Evolutionary conservation across 2,797 vertebrate genomes (phyloP).

Genomic region (Lycodopsis pacificus): DNA sequence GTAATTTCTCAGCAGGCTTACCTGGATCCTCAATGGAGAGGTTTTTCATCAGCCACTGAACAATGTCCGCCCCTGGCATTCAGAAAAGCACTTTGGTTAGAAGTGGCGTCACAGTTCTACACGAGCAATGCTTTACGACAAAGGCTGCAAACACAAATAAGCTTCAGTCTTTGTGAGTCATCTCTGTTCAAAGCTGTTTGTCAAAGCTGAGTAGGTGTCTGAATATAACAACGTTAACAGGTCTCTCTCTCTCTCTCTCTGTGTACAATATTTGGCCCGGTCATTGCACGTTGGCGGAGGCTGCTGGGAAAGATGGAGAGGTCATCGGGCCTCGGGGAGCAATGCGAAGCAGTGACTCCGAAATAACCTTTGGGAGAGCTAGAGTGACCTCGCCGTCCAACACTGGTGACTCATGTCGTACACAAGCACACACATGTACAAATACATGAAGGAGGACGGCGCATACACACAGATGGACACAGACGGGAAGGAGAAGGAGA

Average conservation of each 20-base stretch:
- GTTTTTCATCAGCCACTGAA: constrained; percentile 97
- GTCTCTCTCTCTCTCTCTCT: constrained; percentile 16
- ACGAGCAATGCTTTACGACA: constrained; percentile 31
- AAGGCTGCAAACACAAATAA: constrained; percentile 39
- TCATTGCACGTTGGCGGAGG: constrained; percentile 40
- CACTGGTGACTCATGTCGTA: constrained; percentile 67
- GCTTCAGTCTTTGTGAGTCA: constrained; percentile 37
- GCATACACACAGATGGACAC: constrained; percentile 35
- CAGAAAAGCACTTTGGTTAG: constrained; percentile 63
- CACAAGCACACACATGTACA: constrained; percentile 32
- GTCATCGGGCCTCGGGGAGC: constrained; percentile 29
- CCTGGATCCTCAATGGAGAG: constrained; percentile 93
- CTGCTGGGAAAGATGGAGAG: constrained; percentile 37
- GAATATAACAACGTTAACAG: constrained; percentile 46
- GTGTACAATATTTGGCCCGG: constrained; percentile 38
- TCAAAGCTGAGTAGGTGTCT: constrained; percentile 40
- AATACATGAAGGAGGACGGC: constrained; percentile 40
- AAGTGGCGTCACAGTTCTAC: constrained; percentile 16
- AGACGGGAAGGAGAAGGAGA: constrained; percentile 23
- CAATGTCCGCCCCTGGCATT: constrained; percentile 90
- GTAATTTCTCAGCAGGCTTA: constrained; percentile 70
- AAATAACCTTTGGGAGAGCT: constrained; percentile 48
- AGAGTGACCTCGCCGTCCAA: constrained; percentile 47
- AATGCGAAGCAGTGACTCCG: constrained; percentile 65
- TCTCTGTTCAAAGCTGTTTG: constrained; percentile 31